Percentiles rank a stretch among this genome's conserved stretches.
These are phyloP conservation scores for Andrena bucephala DNA, from an alignment of 2,888 invertebrate species.

Conservation along the genomic window DNA sequence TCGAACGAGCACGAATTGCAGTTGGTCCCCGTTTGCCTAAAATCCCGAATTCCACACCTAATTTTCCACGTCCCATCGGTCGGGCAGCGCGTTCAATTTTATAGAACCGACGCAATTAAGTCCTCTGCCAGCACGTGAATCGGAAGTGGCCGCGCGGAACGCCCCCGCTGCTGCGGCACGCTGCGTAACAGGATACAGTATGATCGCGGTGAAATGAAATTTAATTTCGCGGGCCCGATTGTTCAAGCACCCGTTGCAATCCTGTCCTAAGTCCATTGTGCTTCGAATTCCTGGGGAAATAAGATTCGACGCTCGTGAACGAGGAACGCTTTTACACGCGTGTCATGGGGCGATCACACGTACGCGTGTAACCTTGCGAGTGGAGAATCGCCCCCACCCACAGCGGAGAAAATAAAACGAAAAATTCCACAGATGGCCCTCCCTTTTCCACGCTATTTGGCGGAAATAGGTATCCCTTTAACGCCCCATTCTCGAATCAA, in stretches of 20 bases:
- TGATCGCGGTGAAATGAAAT: slow-evolving; percentile 34
- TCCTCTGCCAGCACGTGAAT: slow-evolving; percentile 12
- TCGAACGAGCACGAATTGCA: slow-evolving; percentile 14
- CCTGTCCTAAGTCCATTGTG: background rate
- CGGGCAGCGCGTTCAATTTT: slow-evolving; percentile 23
- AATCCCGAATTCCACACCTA: slow-evolving; percentile 43
- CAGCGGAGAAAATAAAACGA: slow-evolving; percentile 55
- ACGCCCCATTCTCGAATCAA: slow-evolving; percentile 11
- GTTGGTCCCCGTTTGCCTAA: background rate
- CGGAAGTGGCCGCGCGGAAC: background rate
- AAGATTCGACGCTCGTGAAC: slow-evolving; percentile 46
- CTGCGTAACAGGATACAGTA: background rate
- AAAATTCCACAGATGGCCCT: slow-evolving; percentile 62
- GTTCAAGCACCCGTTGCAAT: background rate
- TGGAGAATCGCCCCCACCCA: slow-evolving; percentile 13
- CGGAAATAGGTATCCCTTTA: slow-evolving; percentile 54
- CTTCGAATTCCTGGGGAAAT: slow-evolving; percentile 33
- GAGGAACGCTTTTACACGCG: slow-evolving; percentile 46
- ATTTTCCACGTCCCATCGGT: slow-evolving; percentile 10
- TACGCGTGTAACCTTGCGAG: slow-evolving; percentile 7
- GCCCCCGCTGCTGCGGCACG: background rate
- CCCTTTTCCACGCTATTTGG: slow-evolving; percentile 64
- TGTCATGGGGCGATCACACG: slow-evolving; percentile 22
- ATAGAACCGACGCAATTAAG: slow-evolving; percentile 29
- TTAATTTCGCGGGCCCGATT: slow-evolving; percentile 23